Percentiles rank a stretch among this genome's conserved stretches.
Evolutionary conservation across 2,113 vertebrate species (phyloP).

Genomic region (Actenoides lindsayi): DNA sequence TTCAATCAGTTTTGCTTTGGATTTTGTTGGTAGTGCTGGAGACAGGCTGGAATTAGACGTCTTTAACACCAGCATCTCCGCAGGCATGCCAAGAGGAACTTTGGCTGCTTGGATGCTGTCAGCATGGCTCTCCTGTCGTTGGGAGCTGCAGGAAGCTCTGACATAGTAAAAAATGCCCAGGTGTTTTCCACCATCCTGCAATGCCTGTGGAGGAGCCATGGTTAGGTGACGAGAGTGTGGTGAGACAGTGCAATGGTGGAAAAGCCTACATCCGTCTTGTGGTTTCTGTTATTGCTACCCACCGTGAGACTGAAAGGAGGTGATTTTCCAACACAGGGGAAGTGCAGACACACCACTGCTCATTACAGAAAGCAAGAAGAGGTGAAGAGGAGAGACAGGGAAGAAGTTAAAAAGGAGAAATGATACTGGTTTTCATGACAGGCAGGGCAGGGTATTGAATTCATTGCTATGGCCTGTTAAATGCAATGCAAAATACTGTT

Average conservation of each 20-base stretch:
- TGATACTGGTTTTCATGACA: not conserved
- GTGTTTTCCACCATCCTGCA: not conserved
- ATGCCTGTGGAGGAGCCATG: not conserved
- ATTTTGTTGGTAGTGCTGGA: not conserved
- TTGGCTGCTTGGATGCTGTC: fast-evolving
- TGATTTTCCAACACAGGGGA: not conserved
- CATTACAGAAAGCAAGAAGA: not conserved
- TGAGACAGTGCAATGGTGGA: not conserved
- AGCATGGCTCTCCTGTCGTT: not conserved
- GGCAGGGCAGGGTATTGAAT: not conserved
- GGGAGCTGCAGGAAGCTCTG: not conserved
- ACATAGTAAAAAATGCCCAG: not conserved
- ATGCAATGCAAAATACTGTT: conserved; percentile 6
- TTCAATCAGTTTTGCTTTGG: not conserved
- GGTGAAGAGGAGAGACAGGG: not conserved
- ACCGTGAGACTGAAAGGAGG: not conserved
- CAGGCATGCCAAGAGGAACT: fast-evolving
- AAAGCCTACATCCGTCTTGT: not conserved
- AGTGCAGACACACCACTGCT: not conserved
- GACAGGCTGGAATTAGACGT: not conserved
- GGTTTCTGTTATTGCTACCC: not conserved
- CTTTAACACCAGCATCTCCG: not conserved
- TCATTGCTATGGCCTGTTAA: not conserved
- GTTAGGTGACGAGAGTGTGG: not conserved
- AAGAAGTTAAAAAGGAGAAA: not conserved